These are phyloP conservation scores for Dasypus novemcinctus DNA, from an alignment of 2,113 vertebrate genomes.

Conservation along the genomic window DNA sequence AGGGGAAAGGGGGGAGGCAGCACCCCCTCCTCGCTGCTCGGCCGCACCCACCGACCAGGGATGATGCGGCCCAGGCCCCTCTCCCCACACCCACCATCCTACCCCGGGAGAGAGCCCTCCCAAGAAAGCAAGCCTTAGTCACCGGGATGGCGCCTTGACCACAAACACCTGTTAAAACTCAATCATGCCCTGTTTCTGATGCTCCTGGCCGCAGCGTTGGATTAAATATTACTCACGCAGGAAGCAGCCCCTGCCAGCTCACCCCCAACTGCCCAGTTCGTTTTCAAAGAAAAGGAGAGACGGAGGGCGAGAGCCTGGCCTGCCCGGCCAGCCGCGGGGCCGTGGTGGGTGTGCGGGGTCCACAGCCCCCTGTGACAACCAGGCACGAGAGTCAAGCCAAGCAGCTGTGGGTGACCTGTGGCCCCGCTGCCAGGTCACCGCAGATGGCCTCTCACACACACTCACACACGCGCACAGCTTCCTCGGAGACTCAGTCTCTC, in stretches of 20 bases:
- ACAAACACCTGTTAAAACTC: constrained; percentile 75
- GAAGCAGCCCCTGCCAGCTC: constrained; percentile 73
- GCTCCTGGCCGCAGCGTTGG: constrained; percentile 64
- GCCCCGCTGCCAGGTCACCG: background rate
- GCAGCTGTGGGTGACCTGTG: background rate
- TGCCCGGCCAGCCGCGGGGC: background rate
- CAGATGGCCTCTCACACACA: background rate
- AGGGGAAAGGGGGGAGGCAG: background rate
- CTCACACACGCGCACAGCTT: background rate
- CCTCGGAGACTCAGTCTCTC: background rate
- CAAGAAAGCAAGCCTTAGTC: constrained; percentile 51
- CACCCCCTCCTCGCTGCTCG: background rate
- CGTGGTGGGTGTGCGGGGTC: background rate
- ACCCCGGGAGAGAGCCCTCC: background rate
- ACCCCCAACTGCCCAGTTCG: constrained; percentile 43
- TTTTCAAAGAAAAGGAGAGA: constrained; percentile 47
- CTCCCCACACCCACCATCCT: background rate
- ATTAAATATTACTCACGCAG: constrained; percentile 79
- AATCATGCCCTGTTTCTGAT: constrained; percentile 68
- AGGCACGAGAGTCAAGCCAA: background rate
- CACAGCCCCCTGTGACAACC: background rate
- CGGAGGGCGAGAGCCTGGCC: background rate
- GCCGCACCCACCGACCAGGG: background rate
- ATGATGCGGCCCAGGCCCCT: background rate
- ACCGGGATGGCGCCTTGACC: constrained; percentile 30